Base-by-base conservation (phyloP, 2,888 invertebrate genomes). In the Macrosoma leucophasiata region DNA sequence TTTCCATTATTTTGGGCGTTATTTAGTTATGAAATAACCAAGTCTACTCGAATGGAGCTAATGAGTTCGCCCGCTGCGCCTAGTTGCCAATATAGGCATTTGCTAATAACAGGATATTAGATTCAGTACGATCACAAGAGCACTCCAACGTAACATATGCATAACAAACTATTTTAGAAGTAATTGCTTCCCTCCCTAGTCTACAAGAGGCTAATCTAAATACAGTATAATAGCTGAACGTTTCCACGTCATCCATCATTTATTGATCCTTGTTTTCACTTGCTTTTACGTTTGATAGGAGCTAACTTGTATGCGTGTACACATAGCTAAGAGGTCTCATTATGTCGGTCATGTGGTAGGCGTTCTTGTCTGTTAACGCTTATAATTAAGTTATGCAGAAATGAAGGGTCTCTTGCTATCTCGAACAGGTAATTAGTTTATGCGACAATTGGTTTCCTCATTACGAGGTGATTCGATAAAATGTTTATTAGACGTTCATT, bases 351-450 rank as follows among this genome's bases (percentile, higher is more conserved):
- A 31, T 44, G 27, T 39, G 55, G 54, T 53, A 52, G 59, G 49
- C 55, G 59, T 58, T 57, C 70, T 70, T 58, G 68, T 62, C 62
- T 68, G 66, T 63, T 68, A 61, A 70, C 59, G 60, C 68, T 62
- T 63, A 75, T 81, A 81, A 82, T 81, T 73, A 67, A 71, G 73
- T 81, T 81, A 77, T 64, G 58, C 48, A 55, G 68, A 68, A 75
- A 69, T 73, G 76, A 77, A 71, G 81, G 77, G 77, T 63, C 69
- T 59, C 51, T 45, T 58, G 64, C 64, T 70, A 69, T 74, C 67
- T 70, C 55, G 58, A 67, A 62, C 68, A 72, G 70, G 71, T 78
- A 77, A 81, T 78, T 69, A 70, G 67, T 70, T 79, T 76, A 75
- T 52, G 55, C 64, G 53, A 60, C 62, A 65, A 72, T 67, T 64